A percentile compares a stretch with the other conserved stretches of the same genome.
These are phyloP conservation scores for Acromyrmex echinatior DNA, from an alignment of 1,140 invertebrate genomes.

Conservation along the genomic window DNA sequence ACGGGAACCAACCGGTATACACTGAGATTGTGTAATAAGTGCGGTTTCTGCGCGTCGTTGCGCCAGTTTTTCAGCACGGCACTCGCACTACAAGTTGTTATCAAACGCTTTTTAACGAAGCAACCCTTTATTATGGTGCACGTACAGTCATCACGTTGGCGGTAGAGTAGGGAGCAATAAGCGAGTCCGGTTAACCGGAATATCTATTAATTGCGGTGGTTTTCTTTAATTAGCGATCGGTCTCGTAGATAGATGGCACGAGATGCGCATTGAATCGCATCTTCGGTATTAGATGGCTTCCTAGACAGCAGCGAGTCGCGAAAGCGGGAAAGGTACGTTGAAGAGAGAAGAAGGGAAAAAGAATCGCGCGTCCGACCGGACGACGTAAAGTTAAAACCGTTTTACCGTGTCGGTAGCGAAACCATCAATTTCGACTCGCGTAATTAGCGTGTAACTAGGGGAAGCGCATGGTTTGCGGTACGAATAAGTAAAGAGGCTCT, in stretches of 20 bases:
- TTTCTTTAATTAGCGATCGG: slow-evolving; percentile 72
- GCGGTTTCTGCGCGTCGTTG: slow-evolving; percentile 17
- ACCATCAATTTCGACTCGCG: slow-evolving; percentile 76
- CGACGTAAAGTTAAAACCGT: slow-evolving; percentile 74
- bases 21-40: slow-evolving; percentile 49
- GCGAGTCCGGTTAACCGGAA: slow-evolving; percentile 30
- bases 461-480: slow-evolving; percentile 68
- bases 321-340: slow-evolving; percentile 16
- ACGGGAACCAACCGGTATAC: slow-evolving; percentile 21
- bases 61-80: slow-evolving; percentile 13
- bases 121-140: slow-evolving; percentile 65
- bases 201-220: slow-evolving; percentile 71
- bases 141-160: slow-evolving; percentile 13
- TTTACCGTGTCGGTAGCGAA: slow-evolving; percentile 70
- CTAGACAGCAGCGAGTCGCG: slow-evolving; percentile 25
- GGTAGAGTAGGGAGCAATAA: slow-evolving; percentile 21
- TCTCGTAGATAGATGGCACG: slow-evolving; percentile 48
- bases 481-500: slow-evolving; percentile 75
- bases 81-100: slow-evolving; percentile 5
- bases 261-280: slow-evolving; percentile 62
- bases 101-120: slow-evolving; percentile 59
- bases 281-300: slow-evolving; percentile 30
- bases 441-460: slow-evolving; percentile 76
- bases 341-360: slow-evolving; percentile 37
- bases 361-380: slow-evolving; percentile 62